Evolutionary conservation across 2,888 invertebrate genomes (phyloP).

Genomic region (Pristionchus japonicus): DNA sequence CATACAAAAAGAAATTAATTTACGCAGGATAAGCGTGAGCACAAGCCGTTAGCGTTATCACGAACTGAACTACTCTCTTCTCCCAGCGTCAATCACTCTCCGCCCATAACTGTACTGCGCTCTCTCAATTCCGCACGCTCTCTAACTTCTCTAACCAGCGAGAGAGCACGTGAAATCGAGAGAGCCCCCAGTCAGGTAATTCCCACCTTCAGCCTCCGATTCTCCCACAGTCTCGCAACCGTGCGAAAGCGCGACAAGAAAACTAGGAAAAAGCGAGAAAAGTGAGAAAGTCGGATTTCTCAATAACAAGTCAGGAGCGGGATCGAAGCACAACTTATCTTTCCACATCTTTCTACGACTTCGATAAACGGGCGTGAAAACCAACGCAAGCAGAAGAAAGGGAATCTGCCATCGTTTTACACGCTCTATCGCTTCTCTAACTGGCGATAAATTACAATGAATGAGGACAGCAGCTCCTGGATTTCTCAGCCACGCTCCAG

Average conservation of each 20-base stretch:
- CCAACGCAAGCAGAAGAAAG: too few relatives aligned
- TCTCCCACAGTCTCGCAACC: not conserved
- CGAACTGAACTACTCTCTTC: not conserved
- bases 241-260: not conserved
- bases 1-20: not conserved
- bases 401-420: too few relatives aligned
- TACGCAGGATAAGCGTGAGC: not conserved
- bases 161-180: not conserved
- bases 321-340: not conserved
- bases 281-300: not conserved
- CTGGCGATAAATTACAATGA: too few relatives aligned
- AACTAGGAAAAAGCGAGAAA: not conserved
- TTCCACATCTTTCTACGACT: too few relatives aligned
- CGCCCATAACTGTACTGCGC: not conserved
- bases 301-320: not conserved
- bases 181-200: not conserved
- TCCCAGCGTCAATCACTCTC: not conserved
- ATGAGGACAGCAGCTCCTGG: too few relatives aligned
- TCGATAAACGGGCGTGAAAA: too few relatives aligned
- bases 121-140: too few relatives aligned
- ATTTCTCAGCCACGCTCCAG: too few relatives aligned
- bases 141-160: not conserved
- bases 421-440: too few relatives aligned
- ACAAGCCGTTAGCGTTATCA: not conserved
- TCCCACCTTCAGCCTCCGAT: not conserved